These are phyloP conservation scores for Ceyx margarethae DNA, from an alignment of 2,113 vertebrate genomes.

Conservation along the genomic window DNA sequence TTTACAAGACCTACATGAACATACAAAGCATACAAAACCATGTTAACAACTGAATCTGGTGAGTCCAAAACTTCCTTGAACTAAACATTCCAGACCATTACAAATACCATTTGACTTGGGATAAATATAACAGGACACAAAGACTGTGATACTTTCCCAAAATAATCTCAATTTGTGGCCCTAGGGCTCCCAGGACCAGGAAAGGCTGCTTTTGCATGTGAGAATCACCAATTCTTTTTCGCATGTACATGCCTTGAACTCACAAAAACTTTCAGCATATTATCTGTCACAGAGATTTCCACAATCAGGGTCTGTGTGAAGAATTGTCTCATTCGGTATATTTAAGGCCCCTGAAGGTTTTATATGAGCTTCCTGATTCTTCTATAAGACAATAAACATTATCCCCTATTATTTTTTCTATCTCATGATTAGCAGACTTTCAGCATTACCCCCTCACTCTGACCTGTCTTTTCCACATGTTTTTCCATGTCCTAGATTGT, in stretches of 20 bases:
- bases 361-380: rapidly evolving
- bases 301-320: background rate
- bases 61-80: background rate
- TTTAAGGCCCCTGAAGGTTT: background rate
- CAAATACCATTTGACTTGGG: background rate
- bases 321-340: background rate
- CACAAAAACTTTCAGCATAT: background rate
- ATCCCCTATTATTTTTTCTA: background rate
- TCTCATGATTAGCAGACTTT: background rate
- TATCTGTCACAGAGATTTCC: background rate
- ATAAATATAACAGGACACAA: background rate
- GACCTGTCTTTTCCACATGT: background rate
- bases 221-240: background rate
- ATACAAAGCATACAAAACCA: background rate
- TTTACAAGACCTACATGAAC: background rate
- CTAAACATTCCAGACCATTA: background rate
- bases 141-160: background rate
- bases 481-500: background rate
- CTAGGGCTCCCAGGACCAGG: background rate
- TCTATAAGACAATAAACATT: background rate
- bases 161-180: background rate
- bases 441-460: background rate
- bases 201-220: background rate
- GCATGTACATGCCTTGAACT: background rate
- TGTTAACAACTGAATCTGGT: background rate